phyloP scores from a whole-genome alignment of 2,797 vertebrate species.

The Acomys russatus region DNA sequence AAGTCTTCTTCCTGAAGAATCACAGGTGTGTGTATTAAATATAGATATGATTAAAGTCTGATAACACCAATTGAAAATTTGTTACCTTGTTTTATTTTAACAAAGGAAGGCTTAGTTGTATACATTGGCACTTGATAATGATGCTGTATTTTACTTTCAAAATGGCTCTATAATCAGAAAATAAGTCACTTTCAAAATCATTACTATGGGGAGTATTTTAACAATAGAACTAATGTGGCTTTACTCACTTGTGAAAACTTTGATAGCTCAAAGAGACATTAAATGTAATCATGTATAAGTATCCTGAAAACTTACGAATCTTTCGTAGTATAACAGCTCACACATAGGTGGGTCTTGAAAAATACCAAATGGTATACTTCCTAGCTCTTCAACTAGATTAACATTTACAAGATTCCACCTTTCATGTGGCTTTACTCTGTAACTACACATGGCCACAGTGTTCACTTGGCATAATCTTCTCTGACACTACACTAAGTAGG shows the following conservation, averaged over 20 bases:
- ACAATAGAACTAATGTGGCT: not conserved
- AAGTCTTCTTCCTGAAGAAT: constrained; percentile 22
- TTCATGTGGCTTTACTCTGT: not conserved
- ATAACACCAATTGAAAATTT: constrained; percentile 71
- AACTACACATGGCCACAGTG: accelerated
- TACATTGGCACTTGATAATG: constrained; percentile 52
- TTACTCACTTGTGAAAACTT: constrained; percentile 39
- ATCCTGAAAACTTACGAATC: not conserved
- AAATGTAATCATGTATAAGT: not conserved
- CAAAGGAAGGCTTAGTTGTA: constrained; percentile 16
- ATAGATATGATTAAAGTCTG: constrained; percentile 65
- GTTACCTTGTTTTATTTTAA: not conserved
- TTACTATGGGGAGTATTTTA: not conserved
- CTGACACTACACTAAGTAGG: not conserved
- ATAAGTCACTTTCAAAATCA: constrained; percentile 37
- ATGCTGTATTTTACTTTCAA: constrained; percentile 60
- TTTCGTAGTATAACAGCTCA: not conserved
- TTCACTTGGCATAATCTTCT: not conserved
- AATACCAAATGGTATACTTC: not conserved
- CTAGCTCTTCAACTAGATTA: not conserved
- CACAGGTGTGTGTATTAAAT: constrained; percentile 58
- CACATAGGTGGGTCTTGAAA: not conserved
- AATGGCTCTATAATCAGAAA: constrained; percentile 21
- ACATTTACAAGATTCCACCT: not conserved
- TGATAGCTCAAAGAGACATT: not conserved